Evolutionary conservation across 2,888 invertebrate species (phyloP), one percentile per base, ranked within the genome.

Genomic region (Ichneumoninae sp.): DNA sequence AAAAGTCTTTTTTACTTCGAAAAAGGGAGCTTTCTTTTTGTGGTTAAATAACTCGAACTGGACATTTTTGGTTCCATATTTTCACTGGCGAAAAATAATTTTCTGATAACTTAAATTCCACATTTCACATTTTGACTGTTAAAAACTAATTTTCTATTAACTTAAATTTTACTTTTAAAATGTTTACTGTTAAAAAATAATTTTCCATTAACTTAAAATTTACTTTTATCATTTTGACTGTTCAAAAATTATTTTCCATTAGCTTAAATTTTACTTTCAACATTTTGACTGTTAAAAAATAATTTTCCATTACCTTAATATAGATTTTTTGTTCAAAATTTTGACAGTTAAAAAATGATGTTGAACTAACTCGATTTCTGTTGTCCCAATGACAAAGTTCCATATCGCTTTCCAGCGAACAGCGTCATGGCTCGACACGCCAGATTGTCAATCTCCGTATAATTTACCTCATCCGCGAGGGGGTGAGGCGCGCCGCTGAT

Each of bases 401-500:
- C 36, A 19, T 50, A 70, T 40, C 40, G 40, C 40, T 10, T 40
- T 40, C 44, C 44, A 16, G 0, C 13, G 44, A 47, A 47, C 16
- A 3, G 44, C 13, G 13, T 44, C 13, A 16, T 0, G 44, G 13
- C 44, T 4, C 44, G 44, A 52, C n/a, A 19, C 52, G 5, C 8
- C 16, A 19, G 52, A 60, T 60, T 10, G 60, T 26, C 26, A 26
- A 60, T 60, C 60, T 22, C 30, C 3, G 60, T 30, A 60, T 16
- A 22, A 16, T 30, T n/a, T 1, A 5, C 33, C 30, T 30, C 16
- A 33, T 63, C 16, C 63, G 30, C 26, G 30, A 33, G 30, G 30
- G 16, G 30, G 16, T n/a, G 13, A 3, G 63, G 7, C 22, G 8
- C 22, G 16, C 33, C 26, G 36, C 84, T 88, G 89, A 91, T 90